Base-by-base conservation (phyloP, 2,888 invertebrate species). In the Alloscopus bannaensis region DNA sequence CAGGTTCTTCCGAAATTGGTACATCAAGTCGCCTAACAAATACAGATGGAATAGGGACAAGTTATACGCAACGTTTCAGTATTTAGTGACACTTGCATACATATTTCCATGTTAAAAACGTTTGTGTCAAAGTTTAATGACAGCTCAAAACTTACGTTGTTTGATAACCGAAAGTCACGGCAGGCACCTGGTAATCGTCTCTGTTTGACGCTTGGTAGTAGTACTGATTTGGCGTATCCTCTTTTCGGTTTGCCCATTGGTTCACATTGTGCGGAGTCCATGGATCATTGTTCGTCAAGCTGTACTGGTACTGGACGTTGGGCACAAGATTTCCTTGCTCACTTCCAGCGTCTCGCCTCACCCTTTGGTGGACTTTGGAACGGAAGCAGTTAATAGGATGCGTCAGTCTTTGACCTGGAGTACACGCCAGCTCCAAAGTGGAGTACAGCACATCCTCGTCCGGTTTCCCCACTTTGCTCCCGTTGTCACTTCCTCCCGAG, bases 311-410 rank as follows among this genome's bases (percentile, higher is more conserved):
- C 31, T 81, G 81, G 2, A 72, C 71, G 22, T 28, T 77, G 1
- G 81, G 81, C 11, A 81, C 71, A 0, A 11, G 20, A 20, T 31
- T 52, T 0, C 24, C 16, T 24, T 57, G 4, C 2, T 64, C 52
- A 4, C 13, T 28, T n/a, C 36, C n/a, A 8, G 75, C 13, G 65
- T 69, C 73, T 24, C 85, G 68, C 28, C 69, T 82, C 22, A 81
- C 73, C 18, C 84, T 45, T 24, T 55, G 28, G n/a, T 70, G 71
- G 3, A 83, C 65, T 57, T 80, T 68, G 0, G 84, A 85, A 11
- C 83, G 71, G 57, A 82, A 86, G 50, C 86, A 86, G 22, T 52
- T 73, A n/a, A 86, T 76, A 1, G 84, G 81, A 2, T 81, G 77
- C 52, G 71, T 82, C 42, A 82, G 24, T 57, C 75, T 68, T 6